These are phyloP conservation scores for Protophormia terraenovae DNA, from an alignment of 2,888 invertebrate genomes.

Conservation along the genomic window DNA sequence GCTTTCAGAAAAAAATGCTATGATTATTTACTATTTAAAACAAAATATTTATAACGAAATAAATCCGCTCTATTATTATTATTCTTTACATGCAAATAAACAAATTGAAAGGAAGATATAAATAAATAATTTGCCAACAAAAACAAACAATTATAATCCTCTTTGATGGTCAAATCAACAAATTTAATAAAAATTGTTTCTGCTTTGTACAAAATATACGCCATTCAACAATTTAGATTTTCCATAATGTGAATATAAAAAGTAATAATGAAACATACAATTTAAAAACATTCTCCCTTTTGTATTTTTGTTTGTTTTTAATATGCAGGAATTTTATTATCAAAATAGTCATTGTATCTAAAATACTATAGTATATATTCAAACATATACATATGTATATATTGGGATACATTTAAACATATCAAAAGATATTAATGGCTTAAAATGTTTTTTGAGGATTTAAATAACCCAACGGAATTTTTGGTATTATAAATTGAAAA, in stretches of 20 bases:
- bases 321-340: background rate
- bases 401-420: background rate
- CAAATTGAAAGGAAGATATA: background rate
- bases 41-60: background rate
- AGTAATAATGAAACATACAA: background rate
- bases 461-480: background rate
- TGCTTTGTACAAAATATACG: background rate
- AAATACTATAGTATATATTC: no score
- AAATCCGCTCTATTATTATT: background rate
- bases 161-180: conserved; percentile 15
- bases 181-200: background rate
- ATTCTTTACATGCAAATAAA: no score
- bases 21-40: background rate
- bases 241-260: background rate
- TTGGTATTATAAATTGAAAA: background rate
- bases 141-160: conserved; percentile 14
- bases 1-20: no score
- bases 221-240: background rate
- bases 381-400: no score
- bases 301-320: background rate
- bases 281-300: background rate
- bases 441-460: background rate
- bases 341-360: background rate
- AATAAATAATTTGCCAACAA: background rate
- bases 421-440: background rate